Evolutionary conservation across 1,140 invertebrate species (phyloP).

Genomic region (Pseudomyrmex dendroicus): DNA sequence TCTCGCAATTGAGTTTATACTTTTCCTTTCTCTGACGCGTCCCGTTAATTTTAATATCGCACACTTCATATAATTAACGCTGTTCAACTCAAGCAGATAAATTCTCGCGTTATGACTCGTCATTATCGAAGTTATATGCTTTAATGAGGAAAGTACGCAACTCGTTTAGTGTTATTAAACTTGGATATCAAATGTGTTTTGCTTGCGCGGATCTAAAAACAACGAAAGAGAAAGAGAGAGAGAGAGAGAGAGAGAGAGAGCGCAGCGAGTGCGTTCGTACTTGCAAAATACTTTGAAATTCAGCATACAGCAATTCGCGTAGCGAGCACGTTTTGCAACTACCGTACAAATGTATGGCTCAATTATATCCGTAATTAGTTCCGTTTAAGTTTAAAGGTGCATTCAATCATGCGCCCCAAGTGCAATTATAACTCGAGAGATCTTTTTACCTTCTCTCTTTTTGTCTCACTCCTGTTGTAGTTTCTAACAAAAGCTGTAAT

Average conservation of each 20-base stretch:
- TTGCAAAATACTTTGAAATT: slow-evolving; percentile 28
- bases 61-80: not conserved
- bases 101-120: slow-evolving; percentile 4
- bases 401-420: slow-evolving; percentile 46
- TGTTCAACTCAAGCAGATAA: not conserved
- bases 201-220: slow-evolving; percentile 23
- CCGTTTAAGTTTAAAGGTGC: slow-evolving; percentile 47
- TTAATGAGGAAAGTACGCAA: slow-evolving; percentile 48
- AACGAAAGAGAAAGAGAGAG: not conserved
- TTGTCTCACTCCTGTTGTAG: not conserved
- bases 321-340: slow-evolving; percentile 31
- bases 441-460: not conserved
- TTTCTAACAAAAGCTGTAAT: not conserved
- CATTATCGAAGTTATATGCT: slow-evolving; percentile 12
- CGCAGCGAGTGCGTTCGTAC: not conserved
- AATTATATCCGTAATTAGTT: slow-evolving; percentile 56
- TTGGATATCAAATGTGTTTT: slow-evolving; percentile 27
- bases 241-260: not conserved
- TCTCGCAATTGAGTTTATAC: slow-evolving; percentile 37
- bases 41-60: slow-evolving; percentile 14
- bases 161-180: slow-evolving; percentile 42
- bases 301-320: not conserved
- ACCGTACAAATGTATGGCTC: slow-evolving; percentile 44
- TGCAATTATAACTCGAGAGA: slow-evolving; percentile 31
- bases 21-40: slow-evolving; percentile 25